Base-by-base conservation (phyloP, 1,140 invertebrate species). In the Zaprionus inermis region DNA sequence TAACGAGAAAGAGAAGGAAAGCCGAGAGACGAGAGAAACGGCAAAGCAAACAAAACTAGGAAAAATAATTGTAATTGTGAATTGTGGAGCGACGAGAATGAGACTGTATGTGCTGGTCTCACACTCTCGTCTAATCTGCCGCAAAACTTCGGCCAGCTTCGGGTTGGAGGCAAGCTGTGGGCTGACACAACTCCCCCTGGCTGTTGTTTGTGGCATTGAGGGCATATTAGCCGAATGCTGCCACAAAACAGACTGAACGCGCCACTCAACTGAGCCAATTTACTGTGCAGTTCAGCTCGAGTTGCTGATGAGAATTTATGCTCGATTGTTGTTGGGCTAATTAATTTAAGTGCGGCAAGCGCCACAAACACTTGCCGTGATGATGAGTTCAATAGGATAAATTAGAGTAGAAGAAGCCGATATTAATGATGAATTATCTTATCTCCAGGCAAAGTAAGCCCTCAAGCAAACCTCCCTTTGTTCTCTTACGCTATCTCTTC, bases 21-120 rank as follows among this genome's bases (percentile, higher is more conserved):
- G 38, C 2, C 16, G 18, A n/a, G 6, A 1, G n/a, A 0, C n/a
- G n/a, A 18, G 16, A 44, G 16, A 46, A 20, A 46, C n/a, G 7
- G 14, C 9, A 20, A 20, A 16, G 14, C 5, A 44, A 16, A 44
- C n/a, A 41, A 59, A 88, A 79, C 84, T 89, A 74, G 68, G 65
- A 69, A 71, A 89, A 89, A 90, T 89, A 84, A 89, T 84, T 89
- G 74, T 89, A 88, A 86, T 82, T 88, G 82, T 79, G 70, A 86
- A 68, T 81, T 73, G 82, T 86, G 70, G 6, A 11, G 16, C 1
- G 14, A 5, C 18, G n/a, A 28, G 24, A 54, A n/a, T 6, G 10
- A 16, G 20, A 18, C 52, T 11, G 32, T 20, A 36, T 63, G 22
- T 64, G 41, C 3, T 20, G 1, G 24, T 28, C 11, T 36, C 34